Conservation (phyloP, 2,888 invertebrate genomes). For the Idaea straminata region DNA sequence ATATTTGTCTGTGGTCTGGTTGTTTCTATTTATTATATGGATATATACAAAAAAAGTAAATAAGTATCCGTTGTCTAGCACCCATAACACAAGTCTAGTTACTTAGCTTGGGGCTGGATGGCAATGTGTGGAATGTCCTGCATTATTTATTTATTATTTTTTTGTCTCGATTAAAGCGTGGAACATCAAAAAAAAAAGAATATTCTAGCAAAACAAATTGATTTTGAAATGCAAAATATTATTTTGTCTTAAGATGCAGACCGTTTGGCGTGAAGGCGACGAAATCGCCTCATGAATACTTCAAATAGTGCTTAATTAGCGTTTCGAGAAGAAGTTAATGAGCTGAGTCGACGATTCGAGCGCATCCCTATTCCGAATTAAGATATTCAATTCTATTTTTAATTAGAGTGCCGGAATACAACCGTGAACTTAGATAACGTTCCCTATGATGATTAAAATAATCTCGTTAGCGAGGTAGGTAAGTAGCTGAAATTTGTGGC, state of each 20-base stretch:
- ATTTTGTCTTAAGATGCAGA: slow-evolving; percentile 41
- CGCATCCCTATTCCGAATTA: slow-evolving; percentile 35
- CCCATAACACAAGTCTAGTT: too few species aligned
- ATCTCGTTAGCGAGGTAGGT: too few species aligned
- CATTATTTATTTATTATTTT: too few species aligned
- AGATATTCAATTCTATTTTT: slow-evolving; percentile 35
- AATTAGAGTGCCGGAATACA: slow-evolving; percentile 11
- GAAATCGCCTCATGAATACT: slow-evolving; percentile 61
- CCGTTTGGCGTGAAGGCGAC: slow-evolving; percentile 37
- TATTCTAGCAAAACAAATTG: background rate
- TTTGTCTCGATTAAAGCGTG: too few species aligned
- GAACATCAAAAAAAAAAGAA: background rate
- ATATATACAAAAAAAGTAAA: too few species aligned
- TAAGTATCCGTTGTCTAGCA: too few species aligned
- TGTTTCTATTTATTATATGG: too few species aligned
- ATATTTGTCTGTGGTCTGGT: too few species aligned
- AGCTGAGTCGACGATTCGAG: slow-evolving; percentile 46
- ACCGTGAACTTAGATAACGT: too few species aligned
- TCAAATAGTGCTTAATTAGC: slow-evolving; percentile 65
- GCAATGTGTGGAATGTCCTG: too few species aligned
- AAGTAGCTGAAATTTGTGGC: background rate
- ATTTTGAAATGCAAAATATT: background rate
- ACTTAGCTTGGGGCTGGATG: too few species aligned
- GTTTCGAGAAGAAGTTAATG: slow-evolving; percentile 64
- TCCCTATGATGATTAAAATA: too few species aligned